Percentiles rank a stretch among this genome's conserved stretches.
phyloP scores from a whole-genome alignment of 2,113 vertebrate species.

The Megaptera novaeangliae region DNA sequence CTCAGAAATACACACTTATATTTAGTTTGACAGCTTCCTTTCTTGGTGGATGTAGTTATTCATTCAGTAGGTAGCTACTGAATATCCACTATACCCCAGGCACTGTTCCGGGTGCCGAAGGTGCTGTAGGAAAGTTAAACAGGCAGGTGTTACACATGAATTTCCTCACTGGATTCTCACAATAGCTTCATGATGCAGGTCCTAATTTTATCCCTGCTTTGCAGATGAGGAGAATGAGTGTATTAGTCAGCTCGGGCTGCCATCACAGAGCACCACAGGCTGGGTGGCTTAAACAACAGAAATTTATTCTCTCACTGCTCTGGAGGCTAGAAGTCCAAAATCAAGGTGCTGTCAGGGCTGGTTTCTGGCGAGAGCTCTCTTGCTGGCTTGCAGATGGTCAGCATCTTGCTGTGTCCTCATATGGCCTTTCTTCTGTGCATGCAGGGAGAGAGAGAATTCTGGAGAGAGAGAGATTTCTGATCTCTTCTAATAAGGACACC shows the following conservation, averaged over 20 bases:
- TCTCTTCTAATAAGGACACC: background rate
- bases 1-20: background rate
- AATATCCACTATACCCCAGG: background rate
- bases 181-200: background rate
- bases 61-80: background rate
- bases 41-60: background rate
- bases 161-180: background rate
- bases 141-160: background rate
- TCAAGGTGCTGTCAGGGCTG: background rate
- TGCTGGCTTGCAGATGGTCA: background rate
- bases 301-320: background rate
- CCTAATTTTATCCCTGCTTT: background rate
- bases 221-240: background rate
- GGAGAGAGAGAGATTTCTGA: background rate
- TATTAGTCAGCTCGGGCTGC: background rate
- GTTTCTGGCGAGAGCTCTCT: background rate
- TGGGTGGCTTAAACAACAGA: background rate
- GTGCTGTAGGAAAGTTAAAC: background rate
- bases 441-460: background rate
- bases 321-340: background rate
- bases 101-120: background rate
- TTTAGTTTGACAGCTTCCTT: background rate
- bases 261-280: background rate
- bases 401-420: background rate
- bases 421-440: background rate